Conservation (phyloP, 2,113 vertebrate species). For the Elanoides forficatus region DNA sequence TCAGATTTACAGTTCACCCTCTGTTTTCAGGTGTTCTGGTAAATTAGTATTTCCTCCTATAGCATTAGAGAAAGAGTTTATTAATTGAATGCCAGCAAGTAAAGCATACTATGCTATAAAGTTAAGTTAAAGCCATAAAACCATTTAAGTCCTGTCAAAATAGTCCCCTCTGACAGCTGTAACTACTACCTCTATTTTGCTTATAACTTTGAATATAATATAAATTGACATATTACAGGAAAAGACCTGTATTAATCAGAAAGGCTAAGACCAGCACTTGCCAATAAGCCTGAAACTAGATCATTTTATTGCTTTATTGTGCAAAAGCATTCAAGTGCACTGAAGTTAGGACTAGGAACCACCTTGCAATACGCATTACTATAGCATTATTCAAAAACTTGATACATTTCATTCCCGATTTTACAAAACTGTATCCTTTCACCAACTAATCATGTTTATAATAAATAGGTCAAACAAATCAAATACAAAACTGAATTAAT, state of each 20-base stretch:
- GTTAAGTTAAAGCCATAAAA: not conserved
- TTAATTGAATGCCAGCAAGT: not conserved
- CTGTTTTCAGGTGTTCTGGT: not conserved
- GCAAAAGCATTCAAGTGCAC: not conserved
- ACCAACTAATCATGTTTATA: not conserved
- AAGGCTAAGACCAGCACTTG: not conserved
- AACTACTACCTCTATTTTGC: not conserved
- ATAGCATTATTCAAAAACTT: not conserved
- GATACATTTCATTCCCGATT: not conserved
- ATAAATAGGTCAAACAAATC: not conserved
- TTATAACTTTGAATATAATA: conserved; percentile 37
- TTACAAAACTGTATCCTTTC: not conserved
- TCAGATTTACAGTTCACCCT: not conserved
- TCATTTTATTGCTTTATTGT: conserved; percentile 22
- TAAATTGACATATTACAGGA: conserved; percentile 20
- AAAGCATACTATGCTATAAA: not conserved
- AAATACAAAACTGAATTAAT: not conserved
- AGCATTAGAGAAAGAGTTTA: not conserved
- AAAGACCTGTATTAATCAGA: conserved; percentile 30
- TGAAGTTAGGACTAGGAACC: conserved; percentile 21
- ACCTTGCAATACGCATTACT: not conserved
- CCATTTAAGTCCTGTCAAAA: not conserved
- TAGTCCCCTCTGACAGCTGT: not conserved
- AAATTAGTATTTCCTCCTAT: not conserved
- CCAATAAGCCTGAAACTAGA: not conserved